phyloP scores from a whole-genome alignment of 2,888 invertebrate genomes.

The Theristus sp. region DNA sequence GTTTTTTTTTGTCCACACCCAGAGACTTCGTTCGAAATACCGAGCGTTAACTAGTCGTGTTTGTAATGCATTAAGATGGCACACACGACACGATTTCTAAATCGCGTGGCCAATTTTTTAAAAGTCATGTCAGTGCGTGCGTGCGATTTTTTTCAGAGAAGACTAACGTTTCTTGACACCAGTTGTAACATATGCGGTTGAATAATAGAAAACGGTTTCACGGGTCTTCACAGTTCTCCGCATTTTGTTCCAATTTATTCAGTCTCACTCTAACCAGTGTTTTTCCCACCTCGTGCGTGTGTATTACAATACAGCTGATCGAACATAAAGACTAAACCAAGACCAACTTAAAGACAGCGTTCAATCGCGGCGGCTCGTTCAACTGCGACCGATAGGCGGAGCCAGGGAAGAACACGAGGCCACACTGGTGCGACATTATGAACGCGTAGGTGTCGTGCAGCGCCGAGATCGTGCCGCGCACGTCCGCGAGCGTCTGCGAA shows the following conservation, averaged over 20 bases:
- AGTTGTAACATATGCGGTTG: too few species aligned
- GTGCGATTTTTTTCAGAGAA: background rate
- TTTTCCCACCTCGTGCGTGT: too few species aligned
- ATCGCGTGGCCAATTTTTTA: background rate
- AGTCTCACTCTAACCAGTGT: too few species aligned
- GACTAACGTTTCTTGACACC: too few species aligned
- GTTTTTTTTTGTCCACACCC: too few species aligned
- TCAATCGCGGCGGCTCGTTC: background rate
- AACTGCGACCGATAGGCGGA: background rate
- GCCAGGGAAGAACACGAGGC: slow-evolving; percentile 1
- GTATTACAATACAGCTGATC: too few species aligned
- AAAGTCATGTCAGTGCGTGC: too few species aligned
- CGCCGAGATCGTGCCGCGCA: background rate
- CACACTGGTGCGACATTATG: background rate
- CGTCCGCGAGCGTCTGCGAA: background rate
- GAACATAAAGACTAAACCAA: background rate
- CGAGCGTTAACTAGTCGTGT: too few species aligned
- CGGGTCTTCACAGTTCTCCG: too few species aligned
- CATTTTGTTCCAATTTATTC: too few species aligned
- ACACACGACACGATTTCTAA: background rate
- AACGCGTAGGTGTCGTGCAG: background rate
- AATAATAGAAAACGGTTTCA: too few species aligned
- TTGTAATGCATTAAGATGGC: background rate
- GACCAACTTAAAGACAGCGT: background rate
- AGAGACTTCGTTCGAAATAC: too few species aligned